Conservation (phyloP, 1,140 invertebrate species). For the Drosophila lacertosa region DNA sequence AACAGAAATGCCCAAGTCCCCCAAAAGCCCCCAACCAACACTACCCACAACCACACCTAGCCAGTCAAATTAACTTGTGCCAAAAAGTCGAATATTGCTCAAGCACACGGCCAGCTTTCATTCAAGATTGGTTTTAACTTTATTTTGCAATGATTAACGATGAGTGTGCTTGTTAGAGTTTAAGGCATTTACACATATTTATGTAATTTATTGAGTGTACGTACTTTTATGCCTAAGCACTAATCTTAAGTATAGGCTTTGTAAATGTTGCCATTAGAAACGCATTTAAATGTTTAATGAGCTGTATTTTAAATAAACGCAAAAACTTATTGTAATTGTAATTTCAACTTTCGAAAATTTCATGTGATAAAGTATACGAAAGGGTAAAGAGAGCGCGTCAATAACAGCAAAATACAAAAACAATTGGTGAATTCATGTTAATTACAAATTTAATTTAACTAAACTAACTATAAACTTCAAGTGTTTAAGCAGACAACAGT, state of each 20-base stretch:
- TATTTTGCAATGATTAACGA: constrained; percentile 15
- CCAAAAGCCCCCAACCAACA: constrained; percentile 7
- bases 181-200: constrained; percentile 57
- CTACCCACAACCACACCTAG: constrained; percentile 17
- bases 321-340: constrained; percentile 38
- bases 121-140: constrained; percentile 9
- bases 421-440: constrained; percentile 48
- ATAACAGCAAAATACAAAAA: constrained; percentile 17
- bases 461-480: constrained; percentile 30
- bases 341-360: constrained; percentile 77
- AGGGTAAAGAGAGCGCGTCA: constrained; percentile 11
- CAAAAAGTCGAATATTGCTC: constrained; percentile 80
- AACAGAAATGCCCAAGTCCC: constrained; percentile 11
- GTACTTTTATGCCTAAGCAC: constrained; percentile 35
- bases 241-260: constrained; percentile 71
- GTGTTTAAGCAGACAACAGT: constrained; percentile 29
- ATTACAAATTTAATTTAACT: constrained; percentile 52
- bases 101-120: constrained; percentile 43
- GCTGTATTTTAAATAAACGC: constrained; percentile 21
- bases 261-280: constrained; percentile 79
- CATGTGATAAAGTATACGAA: constrained; percentile 83
- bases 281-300: constrained; percentile 61
- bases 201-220: constrained; percentile 71
- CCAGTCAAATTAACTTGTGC: constrained; percentile 77
- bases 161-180: constrained; percentile 57